Evolutionary conservation across 2,888 invertebrate species (phyloP).

Genomic region (Seira ritae): DNA sequence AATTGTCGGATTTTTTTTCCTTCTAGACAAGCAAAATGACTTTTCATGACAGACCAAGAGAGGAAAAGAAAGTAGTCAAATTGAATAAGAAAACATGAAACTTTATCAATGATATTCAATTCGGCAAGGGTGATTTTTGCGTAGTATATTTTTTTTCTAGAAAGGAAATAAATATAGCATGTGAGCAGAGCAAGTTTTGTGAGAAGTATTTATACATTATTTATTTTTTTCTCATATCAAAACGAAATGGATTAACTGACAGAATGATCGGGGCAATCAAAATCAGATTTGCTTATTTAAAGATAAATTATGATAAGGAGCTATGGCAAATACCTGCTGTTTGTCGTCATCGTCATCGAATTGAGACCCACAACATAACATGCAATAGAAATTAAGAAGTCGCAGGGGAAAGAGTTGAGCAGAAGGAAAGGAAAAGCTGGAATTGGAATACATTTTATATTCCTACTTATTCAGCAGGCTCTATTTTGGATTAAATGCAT

Average conservation of each 20-base stretch:
- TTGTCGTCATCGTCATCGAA: background rate
- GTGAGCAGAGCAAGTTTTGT: too few species aligned
- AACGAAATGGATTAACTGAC: background rate
- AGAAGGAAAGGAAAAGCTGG: too few species aligned
- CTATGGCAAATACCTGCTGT: background rate
- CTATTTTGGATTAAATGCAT: background rate
- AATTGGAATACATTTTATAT: background rate
- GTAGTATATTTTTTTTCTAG: background rate
- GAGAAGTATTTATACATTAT: too few species aligned
- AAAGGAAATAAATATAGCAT: too few species aligned
- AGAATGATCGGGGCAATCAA: slow-evolving; percentile 7
- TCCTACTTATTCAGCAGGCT: background rate
- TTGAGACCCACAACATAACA: background rate
- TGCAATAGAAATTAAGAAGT: slow-evolving; percentile 2
- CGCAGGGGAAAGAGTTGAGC: background rate
- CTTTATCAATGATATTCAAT: slow-evolving; percentile 11
- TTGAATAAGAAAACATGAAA: slow-evolving; percentile 4
- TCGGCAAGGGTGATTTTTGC: background rate
- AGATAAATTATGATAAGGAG: slow-evolving; percentile 2
- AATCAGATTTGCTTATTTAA: slow-evolving; percentile 11
- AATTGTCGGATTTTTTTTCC: background rate
- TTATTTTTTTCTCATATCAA: too few species aligned
- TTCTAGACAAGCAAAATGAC: background rate
- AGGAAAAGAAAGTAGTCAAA: background rate
- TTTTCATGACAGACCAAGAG: background rate